A percentile compares a stretch with the other conserved stretches of the same genome.
Conservation (phyloP, 1,140 invertebrate genomes). For the Paraescarpia echinospica region DNA sequence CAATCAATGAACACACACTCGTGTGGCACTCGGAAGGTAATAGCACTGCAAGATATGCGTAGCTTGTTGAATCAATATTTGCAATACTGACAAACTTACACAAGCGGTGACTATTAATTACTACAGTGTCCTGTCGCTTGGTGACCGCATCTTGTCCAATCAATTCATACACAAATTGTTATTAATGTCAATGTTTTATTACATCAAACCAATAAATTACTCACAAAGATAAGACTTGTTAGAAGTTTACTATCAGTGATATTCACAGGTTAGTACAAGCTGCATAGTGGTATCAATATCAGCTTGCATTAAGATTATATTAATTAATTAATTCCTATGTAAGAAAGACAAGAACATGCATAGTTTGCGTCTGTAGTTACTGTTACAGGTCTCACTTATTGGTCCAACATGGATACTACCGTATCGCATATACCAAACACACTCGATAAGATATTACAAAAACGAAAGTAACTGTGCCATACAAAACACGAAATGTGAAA, state of each 20-base stretch:
- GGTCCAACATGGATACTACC: background rate
- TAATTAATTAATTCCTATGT: background rate
- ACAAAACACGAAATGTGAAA: background rate
- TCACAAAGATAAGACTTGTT: background rate
- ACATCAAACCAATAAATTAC: background rate
- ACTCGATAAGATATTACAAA: background rate
- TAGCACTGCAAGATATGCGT: background rate
- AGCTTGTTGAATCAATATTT: background rate
- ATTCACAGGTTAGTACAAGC: background rate
- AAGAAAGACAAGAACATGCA: background rate
- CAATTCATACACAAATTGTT: background rate
- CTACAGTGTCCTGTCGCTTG: background rate
- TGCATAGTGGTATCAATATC: background rate
- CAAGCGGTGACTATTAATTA: background rate
- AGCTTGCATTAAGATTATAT: background rate
- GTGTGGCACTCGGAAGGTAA: background rate
- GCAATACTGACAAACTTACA: background rate
- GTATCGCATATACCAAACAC: background rate
- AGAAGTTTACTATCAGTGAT: background rate
- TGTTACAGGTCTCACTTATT: background rate
- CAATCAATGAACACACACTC: background rate
- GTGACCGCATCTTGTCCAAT: background rate
- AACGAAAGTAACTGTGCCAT: background rate
- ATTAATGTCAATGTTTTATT: background rate
- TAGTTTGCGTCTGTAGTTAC: background rate